Percentiles rank a stretch among this genome's conserved stretches.
Evolutionary conservation across 2,113 vertebrate species (phyloP).

Genomic region (Actinemys pallida): DNA sequence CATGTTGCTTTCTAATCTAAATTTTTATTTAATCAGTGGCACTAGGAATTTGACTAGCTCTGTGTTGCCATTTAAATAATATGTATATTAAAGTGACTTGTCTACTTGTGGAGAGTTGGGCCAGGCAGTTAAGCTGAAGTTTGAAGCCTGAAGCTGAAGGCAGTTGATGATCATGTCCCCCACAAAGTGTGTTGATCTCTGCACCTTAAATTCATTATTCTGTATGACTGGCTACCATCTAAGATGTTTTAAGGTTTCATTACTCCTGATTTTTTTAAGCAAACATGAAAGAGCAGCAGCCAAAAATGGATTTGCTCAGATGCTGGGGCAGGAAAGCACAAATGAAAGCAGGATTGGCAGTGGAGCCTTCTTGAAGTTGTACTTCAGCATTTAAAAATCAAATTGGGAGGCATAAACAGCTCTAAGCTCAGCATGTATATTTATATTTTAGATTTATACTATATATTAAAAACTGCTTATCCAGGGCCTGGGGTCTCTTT

Average conservation of each 20-base stretch:
- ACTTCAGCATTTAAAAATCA: not conserved
- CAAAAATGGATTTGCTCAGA: not conserved
- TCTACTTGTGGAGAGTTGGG: not conserved
- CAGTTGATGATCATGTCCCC: not conserved
- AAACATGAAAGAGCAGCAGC: not conserved
- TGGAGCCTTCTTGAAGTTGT: not conserved
- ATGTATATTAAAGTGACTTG: not conserved
- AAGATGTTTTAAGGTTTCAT: not conserved
- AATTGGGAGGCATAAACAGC: not conserved
- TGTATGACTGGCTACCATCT: not conserved
- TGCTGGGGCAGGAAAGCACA: not conserved
- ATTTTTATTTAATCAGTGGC: constrained; percentile 49
- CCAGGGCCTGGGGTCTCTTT: not conserved
- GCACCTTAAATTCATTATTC: not conserved
- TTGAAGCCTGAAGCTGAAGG: not conserved
- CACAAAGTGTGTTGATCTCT: not conserved
- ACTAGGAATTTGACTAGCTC: constrained; percentile 37
- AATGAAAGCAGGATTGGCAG: not conserved
- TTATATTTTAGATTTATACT: not conserved
- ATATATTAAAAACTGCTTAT: not conserved
- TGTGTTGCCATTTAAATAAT: constrained; percentile 33
- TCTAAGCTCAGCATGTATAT: not conserved
- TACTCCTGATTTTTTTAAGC: not conserved
- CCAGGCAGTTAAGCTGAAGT: not conserved
- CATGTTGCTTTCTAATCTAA: constrained; percentile 37